A percentile compares a stretch with the other conserved stretches of the same genome.
Evolutionary conservation across 2,797 vertebrate genomes (phyloP).

Genomic region (Leontopithecus rosalia): DNA sequence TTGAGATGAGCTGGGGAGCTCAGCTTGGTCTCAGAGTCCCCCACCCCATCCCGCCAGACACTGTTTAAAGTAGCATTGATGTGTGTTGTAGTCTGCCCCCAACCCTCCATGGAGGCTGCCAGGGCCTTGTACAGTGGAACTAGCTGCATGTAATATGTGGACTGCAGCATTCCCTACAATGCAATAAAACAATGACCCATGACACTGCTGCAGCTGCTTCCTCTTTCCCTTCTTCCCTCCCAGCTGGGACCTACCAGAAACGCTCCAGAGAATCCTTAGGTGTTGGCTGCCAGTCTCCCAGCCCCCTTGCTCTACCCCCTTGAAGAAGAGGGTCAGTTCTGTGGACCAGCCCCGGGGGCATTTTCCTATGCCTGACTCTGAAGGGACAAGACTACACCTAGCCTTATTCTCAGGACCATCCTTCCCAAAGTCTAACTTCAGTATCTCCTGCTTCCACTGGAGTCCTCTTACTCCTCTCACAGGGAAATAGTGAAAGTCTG

Average conservation of each 20-base stretch:
- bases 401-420: background rate
- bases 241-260: background rate
- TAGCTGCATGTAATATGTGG: constrained; percentile 96
- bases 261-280: background rate
- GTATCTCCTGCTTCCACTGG: background rate
- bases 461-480: background rate
- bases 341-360: too few relatives aligned
- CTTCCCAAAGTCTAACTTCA: background rate
- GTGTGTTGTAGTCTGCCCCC: constrained; percentile 93
- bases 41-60: constrained; percentile 80
- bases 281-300: background rate
- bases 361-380: background rate
- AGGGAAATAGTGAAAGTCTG: background rate
- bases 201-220: background rate
- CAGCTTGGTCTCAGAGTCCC: background rate
- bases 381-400: background rate
- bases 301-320: background rate
- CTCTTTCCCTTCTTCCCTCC: fast-evolving
- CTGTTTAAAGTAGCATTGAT: constrained; percentile 89
- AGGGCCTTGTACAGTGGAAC: constrained; percentile 94
- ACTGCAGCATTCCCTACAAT: constrained; percentile 96
- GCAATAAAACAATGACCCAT: constrained; percentile 95
- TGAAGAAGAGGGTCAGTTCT: background rate
- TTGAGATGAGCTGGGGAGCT: too few relatives aligned
- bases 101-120: constrained; percentile 85